Conservation (phyloP, 2,797 vertebrate genomes). For the Ctenochaetus hawaiiensis region DNA sequence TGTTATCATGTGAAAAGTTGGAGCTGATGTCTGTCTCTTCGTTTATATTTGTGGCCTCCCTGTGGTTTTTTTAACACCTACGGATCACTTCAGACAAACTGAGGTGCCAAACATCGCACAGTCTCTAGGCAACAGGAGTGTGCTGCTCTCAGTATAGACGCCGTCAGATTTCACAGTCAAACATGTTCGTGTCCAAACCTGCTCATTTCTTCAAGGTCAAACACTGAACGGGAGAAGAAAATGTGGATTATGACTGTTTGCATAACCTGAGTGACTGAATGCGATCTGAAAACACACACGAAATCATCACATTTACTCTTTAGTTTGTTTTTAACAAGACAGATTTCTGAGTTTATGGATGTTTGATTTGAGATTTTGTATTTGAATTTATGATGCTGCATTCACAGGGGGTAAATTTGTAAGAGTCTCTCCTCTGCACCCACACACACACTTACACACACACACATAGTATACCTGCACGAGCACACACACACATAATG, state of each 20-base stretch:
- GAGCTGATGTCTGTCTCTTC: slow-evolving; percentile 2
- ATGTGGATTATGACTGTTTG: background rate
- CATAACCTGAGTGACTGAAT: background rate
- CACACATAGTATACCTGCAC: background rate
- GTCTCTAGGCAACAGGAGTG: slow-evolving; percentile 80
- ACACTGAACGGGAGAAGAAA: background rate
- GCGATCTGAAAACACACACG: background rate
- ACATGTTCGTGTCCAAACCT: slow-evolving; percentile 26
- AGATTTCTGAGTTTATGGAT: slow-evolving; percentile 1
- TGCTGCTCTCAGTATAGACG: slow-evolving; percentile 57
- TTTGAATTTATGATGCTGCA: slow-evolving; percentile 18
- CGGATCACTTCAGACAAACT: slow-evolving; percentile 68
- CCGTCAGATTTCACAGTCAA: slow-evolving; percentile 33
- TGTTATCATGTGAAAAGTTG: background rate
- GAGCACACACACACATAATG: slow-evolving; percentile 5
- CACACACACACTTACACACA: slow-evolving; percentile 28
- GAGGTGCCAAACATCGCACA: slow-evolving; percentile 58
- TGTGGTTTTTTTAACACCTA: slow-evolving; percentile 60
- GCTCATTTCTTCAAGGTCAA: slow-evolving; percentile 47
- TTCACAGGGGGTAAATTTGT: slow-evolving; percentile 9
- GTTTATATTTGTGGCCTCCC: slow-evolving; percentile 47
- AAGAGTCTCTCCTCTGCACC: background rate
- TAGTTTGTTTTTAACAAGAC: background rate
- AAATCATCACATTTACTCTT: background rate
- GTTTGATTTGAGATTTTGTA: background rate